Evolutionary conservation across 2,797 vertebrate species (phyloP).

Genomic region (Hoplostethus atlanticus): DNA sequence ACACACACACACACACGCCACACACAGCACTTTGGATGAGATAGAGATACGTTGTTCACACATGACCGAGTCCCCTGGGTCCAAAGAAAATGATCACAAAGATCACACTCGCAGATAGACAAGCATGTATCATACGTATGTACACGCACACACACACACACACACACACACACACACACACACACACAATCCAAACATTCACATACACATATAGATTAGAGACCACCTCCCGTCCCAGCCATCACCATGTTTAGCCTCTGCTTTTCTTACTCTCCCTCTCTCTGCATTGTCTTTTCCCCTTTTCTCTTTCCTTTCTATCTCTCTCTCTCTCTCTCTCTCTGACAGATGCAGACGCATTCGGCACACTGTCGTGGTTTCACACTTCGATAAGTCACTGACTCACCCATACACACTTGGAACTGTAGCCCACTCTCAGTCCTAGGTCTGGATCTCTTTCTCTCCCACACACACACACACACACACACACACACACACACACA

Average conservation of each 20-base stretch:
- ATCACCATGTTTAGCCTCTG: background rate
- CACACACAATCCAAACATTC: background rate
- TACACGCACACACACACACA: background rate
- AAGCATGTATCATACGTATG: background rate
- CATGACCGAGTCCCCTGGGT: slow-evolving; percentile 32
- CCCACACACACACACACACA: background rate
- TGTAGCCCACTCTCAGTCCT: slow-evolving; percentile 4
- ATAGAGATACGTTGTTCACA: slow-evolving; percentile 48
- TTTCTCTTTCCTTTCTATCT: background rate
- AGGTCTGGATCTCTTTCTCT: background rate
- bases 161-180: slow-evolving; percentile 1
- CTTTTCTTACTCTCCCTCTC: background rate
- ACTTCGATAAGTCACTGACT: slow-evolving; percentile 21
- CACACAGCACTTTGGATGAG: slow-evolving; percentile 7
- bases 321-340: background rate
- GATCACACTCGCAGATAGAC: slow-evolving; percentile 19
- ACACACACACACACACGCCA: slow-evolving; percentile 22
- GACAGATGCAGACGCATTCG: background rate
- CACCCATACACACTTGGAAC: slow-evolving; percentile 1
- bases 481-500: background rate
- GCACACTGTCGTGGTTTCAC: background rate
- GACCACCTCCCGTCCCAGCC: background rate
- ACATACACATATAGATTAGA: background rate
- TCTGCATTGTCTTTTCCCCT: slow-evolving; percentile 2
- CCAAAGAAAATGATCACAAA: slow-evolving; percentile 3